Evolutionary conservation across 2,888 invertebrate species (phyloP), one percentile per base, ranked within the genome.

Genomic region (Ochropleura leucogaster): DNA sequence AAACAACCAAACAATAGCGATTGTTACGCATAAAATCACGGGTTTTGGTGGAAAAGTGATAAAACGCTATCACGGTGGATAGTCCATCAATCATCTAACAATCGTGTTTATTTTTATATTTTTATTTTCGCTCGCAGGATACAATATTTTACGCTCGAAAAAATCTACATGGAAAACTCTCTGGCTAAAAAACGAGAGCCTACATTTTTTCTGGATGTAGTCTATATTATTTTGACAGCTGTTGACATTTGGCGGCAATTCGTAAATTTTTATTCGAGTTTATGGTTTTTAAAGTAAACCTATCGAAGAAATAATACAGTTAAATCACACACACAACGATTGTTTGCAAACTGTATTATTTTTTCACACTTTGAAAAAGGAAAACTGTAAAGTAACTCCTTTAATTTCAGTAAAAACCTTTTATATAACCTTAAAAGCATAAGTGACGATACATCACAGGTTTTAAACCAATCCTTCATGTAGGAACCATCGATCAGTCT

Each of bases 31-130:
- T 64, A 80, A 85, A 80, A 85, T 79, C 83, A 83, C 76, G 59
- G 70, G 42, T 73, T 83, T 69, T 63, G 55, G 59, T 53, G 55
- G 40, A 85, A 84, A 84, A 82, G 81, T 82, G 79, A 84, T 84
- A 84, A 86, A 81, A 82, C 47, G 72, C 60, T 82, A 85, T 79
- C 85, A 66, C 68, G 20, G 60, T 65, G 83, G 77, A 84, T 78
- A 69, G 66, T 67, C 72, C 86, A 88, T 88, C 85, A 87, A 88
- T 88, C 88, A 87, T 44, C 40, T 20, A 53, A 69, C 80, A 79
- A 80, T 83, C 76, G 80, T 75, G 74, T 74, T 69, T 79, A 76
- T 77, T 76, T 81, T 85, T 79, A 77, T 70, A 65, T 68, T 77
- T 83, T 69, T 74, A 73, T 82, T 66, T 76, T 67, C 51, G 59